Evolutionary conservation across 2,797 vertebrate species (phyloP), one percentile per base, ranked within the genome.

Genomic region (Parotocinclus haroldoi): DNA sequence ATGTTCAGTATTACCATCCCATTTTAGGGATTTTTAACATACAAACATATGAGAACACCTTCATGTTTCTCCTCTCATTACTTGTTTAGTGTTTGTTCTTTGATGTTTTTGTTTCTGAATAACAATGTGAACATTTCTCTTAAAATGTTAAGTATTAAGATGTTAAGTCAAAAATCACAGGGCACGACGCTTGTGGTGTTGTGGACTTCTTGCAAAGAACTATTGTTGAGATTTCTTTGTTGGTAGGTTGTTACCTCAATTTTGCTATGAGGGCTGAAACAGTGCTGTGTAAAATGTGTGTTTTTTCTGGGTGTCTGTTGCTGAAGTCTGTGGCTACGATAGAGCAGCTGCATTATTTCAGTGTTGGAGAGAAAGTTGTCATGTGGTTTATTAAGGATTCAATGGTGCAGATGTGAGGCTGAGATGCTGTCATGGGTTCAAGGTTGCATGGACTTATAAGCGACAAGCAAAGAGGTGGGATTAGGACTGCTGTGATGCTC

Each of bases 391-490:
- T 79, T 78, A 69, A 72, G 74, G 67, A 68, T 80, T 58, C 53
- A 14, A 54, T 9, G 27, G 45, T 73, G 63, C 63, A 65, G 68
- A 78, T 78, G 68, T 77, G 72, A 49, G 67, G 72, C 73, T 74
- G 74, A 65, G 78, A 74, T 71, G 69, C 68, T 72, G 71, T 69
- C 68, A 72, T 40, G 50, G 63, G 82, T 74, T 79, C 73, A 77
- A 80, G 74, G 80, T 79, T 73, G 72, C 64, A 68, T 61, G 44
- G 63, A 69, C 81, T 71, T 80, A 76, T 78, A 62, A 27, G 67
- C 64, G 74, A 77, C 73, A 79, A 79, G 76, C 77, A 68, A 72
- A 73, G 65, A 78, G 68, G 75, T 62, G 54, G 71, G 76, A 80
- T 81, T 78, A 84, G 38, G 38, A 64, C 64, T 57, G 66, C 53